Conservation (phyloP, 2,113 vertebrate species). For the Aix galericulata region DNA sequence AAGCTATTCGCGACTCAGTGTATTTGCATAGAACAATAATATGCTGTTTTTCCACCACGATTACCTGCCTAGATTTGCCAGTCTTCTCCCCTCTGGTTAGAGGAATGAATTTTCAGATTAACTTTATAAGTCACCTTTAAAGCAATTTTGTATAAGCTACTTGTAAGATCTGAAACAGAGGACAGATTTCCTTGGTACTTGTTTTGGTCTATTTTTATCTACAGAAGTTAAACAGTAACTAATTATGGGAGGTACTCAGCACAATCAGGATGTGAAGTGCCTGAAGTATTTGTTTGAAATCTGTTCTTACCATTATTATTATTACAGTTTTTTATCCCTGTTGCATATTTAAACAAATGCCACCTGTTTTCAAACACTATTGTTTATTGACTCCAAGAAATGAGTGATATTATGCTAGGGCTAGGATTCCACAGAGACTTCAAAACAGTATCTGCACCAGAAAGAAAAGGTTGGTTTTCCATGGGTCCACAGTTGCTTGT, state of each 20-base stretch:
- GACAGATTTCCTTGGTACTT: not conserved
- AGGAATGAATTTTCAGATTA: not conserved
- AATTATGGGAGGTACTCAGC: not conserved
- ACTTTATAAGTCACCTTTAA: not conserved
- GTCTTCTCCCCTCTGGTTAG: not conserved
- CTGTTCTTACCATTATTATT: not conserved
- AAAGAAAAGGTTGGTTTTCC: not conserved
- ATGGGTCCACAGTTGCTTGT: not conserved
- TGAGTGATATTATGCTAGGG: not conserved
- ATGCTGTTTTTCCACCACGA: not conserved
- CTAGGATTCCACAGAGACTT: not conserved
- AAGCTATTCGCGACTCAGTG: not conserved
- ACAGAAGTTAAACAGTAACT: not conserved
- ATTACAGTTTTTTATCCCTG: not conserved
- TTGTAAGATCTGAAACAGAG: not conserved
- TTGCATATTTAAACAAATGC: not conserved
- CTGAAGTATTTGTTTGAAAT: slow-evolving; percentile 1
- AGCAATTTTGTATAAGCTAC: not conserved
- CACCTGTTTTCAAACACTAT: not conserved
- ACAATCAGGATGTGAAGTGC: not conserved
- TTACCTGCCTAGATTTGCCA: not conserved
- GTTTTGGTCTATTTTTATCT: not conserved
- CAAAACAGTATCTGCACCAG: not conserved
- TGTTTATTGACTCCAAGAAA: not conserved
- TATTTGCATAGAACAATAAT: slow-evolving; percentile 2